Percentiles rank a stretch among this genome's conserved stretches.
phyloP scores from a whole-genome alignment of 2,888 invertebrate species.

The Drosophila imparisetae region DNA sequence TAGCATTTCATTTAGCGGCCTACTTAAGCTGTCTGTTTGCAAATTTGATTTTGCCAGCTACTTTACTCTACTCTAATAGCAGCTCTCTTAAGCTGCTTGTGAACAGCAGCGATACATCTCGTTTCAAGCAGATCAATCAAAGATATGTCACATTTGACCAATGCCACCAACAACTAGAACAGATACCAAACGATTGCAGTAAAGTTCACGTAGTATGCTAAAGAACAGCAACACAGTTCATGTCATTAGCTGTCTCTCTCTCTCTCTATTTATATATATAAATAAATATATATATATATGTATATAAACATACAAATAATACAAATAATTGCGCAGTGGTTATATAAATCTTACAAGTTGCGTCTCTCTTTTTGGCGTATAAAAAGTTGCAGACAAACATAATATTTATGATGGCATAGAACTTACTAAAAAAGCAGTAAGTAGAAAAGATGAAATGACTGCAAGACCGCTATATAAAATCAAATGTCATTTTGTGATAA shows the following conservation, averaged over 20 bases:
- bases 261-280: conserved; percentile 9
- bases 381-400: conserved; percentile 45
- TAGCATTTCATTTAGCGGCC: conserved; percentile 59
- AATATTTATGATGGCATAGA: conserved; percentile 69
- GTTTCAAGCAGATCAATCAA: conserved; percentile 61
- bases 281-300: too few species aligned
- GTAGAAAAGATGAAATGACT: conserved; percentile 17
- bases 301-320: neutral
- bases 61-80: conserved; percentile 7
- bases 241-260: too few species aligned
- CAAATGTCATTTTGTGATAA: conserved; percentile 50
- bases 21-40: conserved; percentile 78
- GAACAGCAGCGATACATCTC: conserved; percentile 7
- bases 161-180: conserved; percentile 18
- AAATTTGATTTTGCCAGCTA: conserved; percentile 55
- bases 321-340: conserved; percentile 22
- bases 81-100: neutral
- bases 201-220: conserved; percentile 40
- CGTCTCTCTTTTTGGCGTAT: conserved; percentile 14
- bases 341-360: conserved; percentile 56
- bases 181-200: conserved; percentile 21
- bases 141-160: conserved; percentile 63
- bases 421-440: conserved; percentile 41
- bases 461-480: conserved; percentile 49
- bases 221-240: conserved; percentile 11